Percentiles rank a stretch among this genome's conserved stretches.
These are phyloP conservation scores for Drosophila triauraria DNA, from an alignment of 1,140 invertebrate genomes.

Conservation along the genomic window DNA sequence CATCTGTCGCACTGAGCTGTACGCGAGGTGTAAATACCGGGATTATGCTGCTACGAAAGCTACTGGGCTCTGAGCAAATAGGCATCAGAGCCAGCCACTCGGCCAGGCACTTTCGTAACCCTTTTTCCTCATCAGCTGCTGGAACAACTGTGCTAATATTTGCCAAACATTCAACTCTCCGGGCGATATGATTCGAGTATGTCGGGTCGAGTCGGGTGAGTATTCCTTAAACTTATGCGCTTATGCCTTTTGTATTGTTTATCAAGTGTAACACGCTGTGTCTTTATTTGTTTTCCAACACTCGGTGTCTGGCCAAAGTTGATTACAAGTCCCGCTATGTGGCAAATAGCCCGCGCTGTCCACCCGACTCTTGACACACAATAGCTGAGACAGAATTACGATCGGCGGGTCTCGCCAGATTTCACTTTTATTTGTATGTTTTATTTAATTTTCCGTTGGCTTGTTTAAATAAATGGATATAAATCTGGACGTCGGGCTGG, in stretches of 20 bases:
- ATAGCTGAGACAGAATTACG: slow-evolving; percentile 63
- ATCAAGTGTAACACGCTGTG: slow-evolving; percentile 75
- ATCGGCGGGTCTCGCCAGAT: slow-evolving; percentile 32
- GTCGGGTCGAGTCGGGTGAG: slow-evolving; percentile 4
- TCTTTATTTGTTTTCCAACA: slow-evolving; percentile 74
- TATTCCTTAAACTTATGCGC: slow-evolving; percentile 8
- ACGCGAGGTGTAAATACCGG: slow-evolving; percentile 70
- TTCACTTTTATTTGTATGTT: slow-evolving; percentile 66
- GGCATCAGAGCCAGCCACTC: slow-evolving; percentile 31
- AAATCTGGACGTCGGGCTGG: slow-evolving; percentile 65
- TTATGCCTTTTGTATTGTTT: slow-evolving; percentile 47
- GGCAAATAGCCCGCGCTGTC: slow-evolving; percentile 13
- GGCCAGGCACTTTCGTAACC: slow-evolving; percentile 28
- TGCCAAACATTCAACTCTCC: slow-evolving; percentile 49
- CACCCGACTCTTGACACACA: slow-evolving; percentile 46
- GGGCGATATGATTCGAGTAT: slow-evolving; percentile 28
- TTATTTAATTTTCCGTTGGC: slow-evolving; percentile 37
- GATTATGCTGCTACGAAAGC: slow-evolving; percentile 65
- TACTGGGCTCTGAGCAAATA: slow-evolving; percentile 57
- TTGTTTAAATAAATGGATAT: slow-evolving; percentile 58
- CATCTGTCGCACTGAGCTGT: slow-evolving; percentile 13
- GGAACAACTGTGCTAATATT: slow-evolving; percentile 69
- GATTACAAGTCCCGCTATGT: slow-evolving; percentile 54
- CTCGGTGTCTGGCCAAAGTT: slow-evolving; percentile 47
- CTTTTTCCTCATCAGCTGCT: slow-evolving; percentile 18